These are phyloP conservation scores for Chrysaora quinquecirrha DNA, from an alignment of 30 jellyfish, hydroid and myxozoan genomes.

Conservation along the genomic window DNA sequence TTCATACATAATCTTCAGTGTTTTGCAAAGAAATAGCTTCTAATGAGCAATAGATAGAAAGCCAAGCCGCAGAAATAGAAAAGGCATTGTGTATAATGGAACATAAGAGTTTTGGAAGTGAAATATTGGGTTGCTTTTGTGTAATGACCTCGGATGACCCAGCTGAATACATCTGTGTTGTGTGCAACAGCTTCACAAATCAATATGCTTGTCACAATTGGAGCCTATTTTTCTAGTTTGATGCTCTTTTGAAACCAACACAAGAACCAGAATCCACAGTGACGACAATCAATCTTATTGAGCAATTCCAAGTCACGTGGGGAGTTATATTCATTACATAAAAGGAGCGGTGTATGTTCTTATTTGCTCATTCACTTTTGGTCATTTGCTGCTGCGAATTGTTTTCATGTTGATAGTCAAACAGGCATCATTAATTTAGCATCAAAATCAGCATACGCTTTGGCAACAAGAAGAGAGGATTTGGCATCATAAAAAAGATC, in stretches of 20 bases:
- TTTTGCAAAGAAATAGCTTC: neutral
- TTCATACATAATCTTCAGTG: neutral
- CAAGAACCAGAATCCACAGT: no score
- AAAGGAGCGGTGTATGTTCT: neutral
- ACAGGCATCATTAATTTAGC: neutral
- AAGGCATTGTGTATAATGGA: neutral
- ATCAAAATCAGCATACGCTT: no score
- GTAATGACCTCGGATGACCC: conserved; percentile 3
- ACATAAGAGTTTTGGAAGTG: neutral
- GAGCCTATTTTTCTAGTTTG: conserved; percentile 5
- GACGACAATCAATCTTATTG: no score
- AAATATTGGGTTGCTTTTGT: neutral
- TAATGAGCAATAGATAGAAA: neutral
- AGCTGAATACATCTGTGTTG: conserved; percentile 8
- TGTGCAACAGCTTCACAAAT: conserved; percentile 27
- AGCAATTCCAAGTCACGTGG: neutral
- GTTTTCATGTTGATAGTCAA: neutral
- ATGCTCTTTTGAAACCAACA: conserved; percentile 5
- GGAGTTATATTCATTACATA: neutral
- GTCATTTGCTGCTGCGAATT: neutral
- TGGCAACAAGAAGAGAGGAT: no score
- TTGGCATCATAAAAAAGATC: no score
- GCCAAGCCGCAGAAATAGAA: neutral
- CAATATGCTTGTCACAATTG: conserved; percentile 6
- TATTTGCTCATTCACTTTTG: neutral